Base-by-base conservation (phyloP, 2,797 vertebrate species). In the Gymnothorax javanicus region DNA sequence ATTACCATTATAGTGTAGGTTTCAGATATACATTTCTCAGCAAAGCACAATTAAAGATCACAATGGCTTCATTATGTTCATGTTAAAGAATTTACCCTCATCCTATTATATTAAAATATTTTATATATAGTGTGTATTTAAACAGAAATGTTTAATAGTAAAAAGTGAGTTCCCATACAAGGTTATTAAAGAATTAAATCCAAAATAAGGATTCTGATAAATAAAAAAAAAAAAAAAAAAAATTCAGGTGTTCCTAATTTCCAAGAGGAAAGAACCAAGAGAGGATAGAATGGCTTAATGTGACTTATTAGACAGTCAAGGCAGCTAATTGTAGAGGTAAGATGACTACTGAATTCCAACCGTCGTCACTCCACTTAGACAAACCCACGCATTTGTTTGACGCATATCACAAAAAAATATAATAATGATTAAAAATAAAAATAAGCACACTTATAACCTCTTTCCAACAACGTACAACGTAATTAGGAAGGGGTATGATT, bases 81-180 rank as follows among this genome's bases (percentile, higher is more conserved):
- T 93, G 93, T 94, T 95, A 94, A 95, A 95, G 93, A 94, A 94
- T 88, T 93, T 94, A 93, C 92, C 91, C 93, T 91, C 93, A 93
- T 94, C 92, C 94, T 94, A 95, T 96, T 95, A 94, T 95, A 95
- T 96, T 96, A 95, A 96, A 96, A 96, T 95, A 95, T 95, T 93
- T 94, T 89, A 95, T 94, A 94, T 94, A 94, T 85, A 87, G 93
- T 92, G 92, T 90, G 92, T 92, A 93, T 93, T 94, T 92, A 93
- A 94, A 94, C 94, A 86, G 27, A 93, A 93, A 94, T 88, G 91
- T 91, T 94, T 93, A 91, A 93, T 91, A 92, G 94, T 94, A 95
- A 94, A 95, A 95, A 91, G 91, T 93, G 93, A 95, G 93, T 93
- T 95, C 93, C 93, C 93, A 90, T 93, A 94, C 92, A 95, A 95